Evolutionary conservation across 2,113 vertebrate species (phyloP), one percentile per base, ranked within the genome.

Genomic region (Neogale vison): DNA sequence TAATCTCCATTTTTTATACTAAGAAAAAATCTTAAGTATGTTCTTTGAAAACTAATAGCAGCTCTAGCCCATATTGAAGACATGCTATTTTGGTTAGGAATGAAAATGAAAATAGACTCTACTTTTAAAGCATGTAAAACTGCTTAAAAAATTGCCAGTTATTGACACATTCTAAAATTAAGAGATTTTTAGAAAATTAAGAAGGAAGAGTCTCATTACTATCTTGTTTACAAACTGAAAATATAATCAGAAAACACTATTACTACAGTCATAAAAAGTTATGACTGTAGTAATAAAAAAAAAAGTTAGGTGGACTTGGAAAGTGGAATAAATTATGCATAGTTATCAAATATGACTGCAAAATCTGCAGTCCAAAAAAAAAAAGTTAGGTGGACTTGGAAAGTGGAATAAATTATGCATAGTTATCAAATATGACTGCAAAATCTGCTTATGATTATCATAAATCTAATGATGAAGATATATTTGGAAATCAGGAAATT

Each of bases 201-300:
- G 55, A 89, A 34, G 21, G 36, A 96, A 96, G 36, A 67, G 3
- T 83, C 91, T 93, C 21, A 95, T 86, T 86, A 72, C 12, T 31
- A 13, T 52, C 52, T 96, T 21, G 17, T 86, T 82, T 80, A 89
- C 50, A 93, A 82, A 95, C 24, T 67, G 29, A 83, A 95, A 69
- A 89, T 17, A n/a, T 31, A 89, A 95, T 93, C 52, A 96, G 79
- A 82, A 89, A 90, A 96, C 45, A 45, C 45, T 85, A 79, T 87
- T 88, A 80, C 2, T 59, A 15, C 9, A 96, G 26, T 14, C 36
- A 90, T 88, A 88, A 93, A 86, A 90, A 42, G 42, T 42, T 42
- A n/a, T n/a, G n/a, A n/a, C n/a, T n/a, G n/a, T n/a, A n/a, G n/a
- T n/a, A n/a, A n/a, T n/a, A n/a, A 88, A 93, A 86, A 90, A 88